Conservation (phyloP, 2,797 vertebrate genomes). For the Sebastes matsubarae region DNA sequence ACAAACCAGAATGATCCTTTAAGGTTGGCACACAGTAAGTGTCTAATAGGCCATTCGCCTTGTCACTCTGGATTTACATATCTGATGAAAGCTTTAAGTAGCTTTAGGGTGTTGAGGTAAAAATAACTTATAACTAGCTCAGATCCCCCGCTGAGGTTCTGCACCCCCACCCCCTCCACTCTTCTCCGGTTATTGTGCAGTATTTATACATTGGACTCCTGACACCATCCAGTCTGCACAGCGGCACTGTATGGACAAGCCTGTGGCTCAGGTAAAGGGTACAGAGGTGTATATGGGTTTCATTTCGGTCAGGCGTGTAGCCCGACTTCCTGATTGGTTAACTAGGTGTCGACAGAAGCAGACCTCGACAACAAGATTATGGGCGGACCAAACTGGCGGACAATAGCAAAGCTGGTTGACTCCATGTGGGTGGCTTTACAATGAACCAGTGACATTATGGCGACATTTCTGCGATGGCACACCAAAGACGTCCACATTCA, state of each 20-base stretch:
- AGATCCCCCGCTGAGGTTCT: conserved; percentile 32
- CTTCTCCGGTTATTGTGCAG: conserved; percentile 53
- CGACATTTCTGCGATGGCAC: conserved; percentile 38
- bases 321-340: conserved; percentile 35
- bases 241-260: conserved; percentile 47
- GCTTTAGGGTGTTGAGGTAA: conserved; percentile 2
- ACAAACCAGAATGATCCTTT: neutral
- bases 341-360: conserved; percentile 36
- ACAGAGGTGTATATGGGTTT: conserved; percentile 26
- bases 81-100: neutral
- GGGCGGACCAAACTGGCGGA: conserved; percentile 43
- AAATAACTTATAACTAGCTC: neutral
- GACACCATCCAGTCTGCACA: conserved; percentile 45
- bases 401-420: conserved; percentile 41
- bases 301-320: conserved; percentile 2
- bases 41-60: neutral
- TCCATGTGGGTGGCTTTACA: conserved; percentile 46
- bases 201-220: conserved; percentile 62
- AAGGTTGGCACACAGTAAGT: neutral
- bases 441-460: conserved; percentile 36
- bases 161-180: conserved; percentile 9
- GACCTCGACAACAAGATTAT: conserved; percentile 53
- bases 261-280: conserved; percentile 59
- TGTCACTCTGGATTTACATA: neutral
- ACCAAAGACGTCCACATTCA: conserved; percentile 43